phyloP scores from a whole-genome alignment of 2,113 vertebrate genomes.

The Coptodon rendalli region DNA sequence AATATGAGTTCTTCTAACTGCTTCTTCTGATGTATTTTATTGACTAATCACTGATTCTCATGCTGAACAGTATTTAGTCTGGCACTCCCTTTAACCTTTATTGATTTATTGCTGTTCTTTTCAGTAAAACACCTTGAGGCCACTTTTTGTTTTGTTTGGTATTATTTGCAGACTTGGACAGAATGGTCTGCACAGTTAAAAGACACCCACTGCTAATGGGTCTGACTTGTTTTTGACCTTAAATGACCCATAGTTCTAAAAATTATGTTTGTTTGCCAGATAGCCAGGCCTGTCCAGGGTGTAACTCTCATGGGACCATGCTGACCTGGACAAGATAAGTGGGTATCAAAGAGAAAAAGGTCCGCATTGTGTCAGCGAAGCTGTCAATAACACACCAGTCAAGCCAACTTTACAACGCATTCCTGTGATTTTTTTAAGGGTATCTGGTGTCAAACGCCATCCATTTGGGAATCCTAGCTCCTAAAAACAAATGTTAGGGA shows the following conservation, averaged over 20 bases:
- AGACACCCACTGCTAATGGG: background rate
- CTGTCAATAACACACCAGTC: background rate
- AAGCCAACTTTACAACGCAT: background rate
- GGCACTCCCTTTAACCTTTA: background rate
- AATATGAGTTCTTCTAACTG: background rate
- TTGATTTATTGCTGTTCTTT: background rate
- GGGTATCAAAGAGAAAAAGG: background rate
- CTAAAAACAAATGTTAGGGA: slow-evolving; percentile 22
- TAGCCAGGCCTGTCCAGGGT: background rate
- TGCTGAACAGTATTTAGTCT: background rate
- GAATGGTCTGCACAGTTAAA: background rate
- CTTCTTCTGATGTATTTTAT: background rate
- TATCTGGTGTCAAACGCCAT: background rate
- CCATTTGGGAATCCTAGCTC: background rate
- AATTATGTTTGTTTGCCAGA: background rate
- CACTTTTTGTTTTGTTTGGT: background rate
- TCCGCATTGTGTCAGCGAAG: background rate
- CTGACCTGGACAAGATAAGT: background rate
- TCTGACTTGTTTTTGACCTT: background rate
- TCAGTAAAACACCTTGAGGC: background rate
- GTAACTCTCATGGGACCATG: background rate
- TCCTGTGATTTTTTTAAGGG: slow-evolving; percentile 5
- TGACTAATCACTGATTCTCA: background rate
- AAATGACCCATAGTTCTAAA: background rate
- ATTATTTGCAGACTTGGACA: background rate